phyloP scores from a whole-genome alignment of 2,797 vertebrate species.

The Euphonia xanthogaster region DNA sequence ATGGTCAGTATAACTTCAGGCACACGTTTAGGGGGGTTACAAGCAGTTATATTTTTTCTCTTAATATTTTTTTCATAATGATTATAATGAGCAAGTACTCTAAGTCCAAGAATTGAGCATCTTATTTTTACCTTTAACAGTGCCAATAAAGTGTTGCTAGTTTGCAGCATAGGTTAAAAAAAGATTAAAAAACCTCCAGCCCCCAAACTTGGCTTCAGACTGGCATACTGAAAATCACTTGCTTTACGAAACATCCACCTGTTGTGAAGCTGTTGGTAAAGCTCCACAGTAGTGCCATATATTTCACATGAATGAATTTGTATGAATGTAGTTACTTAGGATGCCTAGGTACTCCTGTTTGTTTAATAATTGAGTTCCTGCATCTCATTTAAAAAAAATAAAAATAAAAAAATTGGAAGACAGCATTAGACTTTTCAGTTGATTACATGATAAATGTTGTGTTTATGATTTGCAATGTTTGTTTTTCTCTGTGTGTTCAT shows the following conservation, averaged over 20 bases:
- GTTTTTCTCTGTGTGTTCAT: neutral
- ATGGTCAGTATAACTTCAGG: neutral
- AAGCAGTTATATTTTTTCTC: neutral
- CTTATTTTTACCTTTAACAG: neutral
- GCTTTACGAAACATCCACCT: neutral
- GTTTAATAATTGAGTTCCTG: neutral
- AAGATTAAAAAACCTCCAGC: too few relatives aligned
- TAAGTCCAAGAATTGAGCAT: neutral
- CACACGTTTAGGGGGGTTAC: rapidly evolving
- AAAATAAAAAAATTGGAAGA: neutral
- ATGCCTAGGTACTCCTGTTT: neutral
- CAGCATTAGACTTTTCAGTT: neutral
- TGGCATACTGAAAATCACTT: neutral
- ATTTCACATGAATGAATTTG: neutral
- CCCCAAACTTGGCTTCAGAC: neutral
- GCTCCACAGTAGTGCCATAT: neutral
- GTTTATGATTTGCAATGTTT: neutral
- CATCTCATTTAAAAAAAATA: neutral
- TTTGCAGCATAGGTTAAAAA: neutral
- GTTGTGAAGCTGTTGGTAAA: neutral
- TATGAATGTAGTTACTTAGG: neutral
- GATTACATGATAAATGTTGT: neutral
- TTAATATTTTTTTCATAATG: neutral
- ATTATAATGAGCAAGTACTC: neutral
- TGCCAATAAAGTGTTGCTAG: neutral